Percentiles rank a stretch among this genome's conserved stretches.
Evolutionary conservation across 2,888 invertebrate genomes (phyloP).

Genomic region (Allygus modestus): DNA sequence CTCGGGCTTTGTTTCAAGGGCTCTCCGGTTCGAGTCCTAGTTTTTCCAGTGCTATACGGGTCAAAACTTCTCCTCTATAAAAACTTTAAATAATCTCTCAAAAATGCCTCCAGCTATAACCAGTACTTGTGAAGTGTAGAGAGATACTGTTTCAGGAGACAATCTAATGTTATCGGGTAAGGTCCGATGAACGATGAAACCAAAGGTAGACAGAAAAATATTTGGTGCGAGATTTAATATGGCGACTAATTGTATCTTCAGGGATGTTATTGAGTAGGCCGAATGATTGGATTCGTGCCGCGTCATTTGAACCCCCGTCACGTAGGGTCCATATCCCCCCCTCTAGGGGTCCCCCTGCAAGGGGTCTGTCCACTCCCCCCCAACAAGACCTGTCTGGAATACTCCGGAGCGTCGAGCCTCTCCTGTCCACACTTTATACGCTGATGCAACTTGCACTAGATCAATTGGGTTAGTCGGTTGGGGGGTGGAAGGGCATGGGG

Average conservation of each 20-base stretch:
- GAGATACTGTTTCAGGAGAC: no score
- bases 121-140: no score
- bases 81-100: no score
- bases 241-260: constrained; percentile 19
- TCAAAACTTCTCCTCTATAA: no score
- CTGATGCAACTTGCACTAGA: constrained; percentile 35
- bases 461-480: constrained; percentile 44
- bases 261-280: constrained; percentile 40
- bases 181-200: background rate
- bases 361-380: constrained; percentile 12
- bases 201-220: background rate
- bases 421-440: constrained; percentile 16
- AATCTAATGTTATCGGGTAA: no score
- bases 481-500: background rate
- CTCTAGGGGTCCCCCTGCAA: background rate
- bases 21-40: no score
- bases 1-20: no score
- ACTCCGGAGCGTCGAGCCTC: background rate
- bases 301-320: constrained; percentile 28
- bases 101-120: no score
- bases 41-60: no score
- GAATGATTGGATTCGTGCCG: constrained; percentile 49
- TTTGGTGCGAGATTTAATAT: background rate
- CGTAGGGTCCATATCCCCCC: constrained; percentile 20
- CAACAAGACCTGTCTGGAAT: constrained; percentile 9